Conservation (phyloP, 2,888 invertebrate species). For the Ophion obscuratus region DNA sequence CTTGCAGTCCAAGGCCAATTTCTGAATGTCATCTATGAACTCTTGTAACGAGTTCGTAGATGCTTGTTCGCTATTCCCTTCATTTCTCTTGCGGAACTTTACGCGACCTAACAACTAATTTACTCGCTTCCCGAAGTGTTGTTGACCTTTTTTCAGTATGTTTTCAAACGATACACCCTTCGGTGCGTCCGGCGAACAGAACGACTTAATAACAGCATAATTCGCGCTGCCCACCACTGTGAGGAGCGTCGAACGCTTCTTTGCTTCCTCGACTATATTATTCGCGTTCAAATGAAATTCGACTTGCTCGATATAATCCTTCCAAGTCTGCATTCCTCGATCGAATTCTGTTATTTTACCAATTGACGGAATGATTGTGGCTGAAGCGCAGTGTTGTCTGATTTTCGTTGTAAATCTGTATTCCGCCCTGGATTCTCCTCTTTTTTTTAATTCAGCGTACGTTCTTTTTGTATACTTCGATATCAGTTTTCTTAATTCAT, state of each 20-base stretch:
- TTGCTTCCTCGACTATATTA: no score
- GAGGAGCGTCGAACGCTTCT: constrained; percentile 7
- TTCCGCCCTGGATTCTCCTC: no score
- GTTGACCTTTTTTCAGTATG: constrained; percentile 36
- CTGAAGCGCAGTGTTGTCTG: no score
- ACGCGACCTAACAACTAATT: constrained; percentile 41
- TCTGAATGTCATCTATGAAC: neutral
- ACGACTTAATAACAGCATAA: constrained; percentile 44
- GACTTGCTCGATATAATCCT: no score
- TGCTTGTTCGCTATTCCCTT: constrained; percentile 35
- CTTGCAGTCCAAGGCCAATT: constrained; percentile 44
- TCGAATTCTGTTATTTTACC: no score
- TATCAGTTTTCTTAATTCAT: no score
- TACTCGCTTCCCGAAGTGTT: constrained; percentile 43
- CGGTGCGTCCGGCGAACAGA: constrained; percentile 33
- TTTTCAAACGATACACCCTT: constrained; percentile 29
- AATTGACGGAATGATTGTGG: no score
- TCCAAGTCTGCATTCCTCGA: no score
- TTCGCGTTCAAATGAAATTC: no score
- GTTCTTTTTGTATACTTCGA: no score
- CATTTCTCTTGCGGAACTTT: constrained; percentile 43
- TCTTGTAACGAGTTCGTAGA: constrained; percentile 45
- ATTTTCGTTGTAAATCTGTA: no score
- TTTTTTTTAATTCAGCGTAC: no score
- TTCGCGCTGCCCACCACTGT: constrained; percentile 31